These are phyloP conservation scores for Eulemur coronatus DNA, from an alignment of 2,797 vertebrate species.

Conservation along the genomic window DNA sequence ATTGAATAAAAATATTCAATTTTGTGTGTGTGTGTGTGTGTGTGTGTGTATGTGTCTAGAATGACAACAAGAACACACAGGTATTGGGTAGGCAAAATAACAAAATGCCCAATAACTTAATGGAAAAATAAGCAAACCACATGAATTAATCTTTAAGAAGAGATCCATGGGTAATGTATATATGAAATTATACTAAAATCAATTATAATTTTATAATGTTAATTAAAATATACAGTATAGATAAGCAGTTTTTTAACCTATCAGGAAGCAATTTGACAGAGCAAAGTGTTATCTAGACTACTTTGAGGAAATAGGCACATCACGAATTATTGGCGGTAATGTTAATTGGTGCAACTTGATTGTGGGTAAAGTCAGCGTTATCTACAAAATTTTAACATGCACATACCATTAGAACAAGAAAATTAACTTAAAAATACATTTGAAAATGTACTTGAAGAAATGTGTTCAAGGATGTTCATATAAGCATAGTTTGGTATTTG, in stretches of 20 bases:
- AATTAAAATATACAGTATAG: not conserved
- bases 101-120: not conserved
- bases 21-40: rapidly evolving
- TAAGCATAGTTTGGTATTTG: not conserved
- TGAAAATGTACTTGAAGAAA: not conserved
- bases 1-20: not conserved
- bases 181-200: not conserved
- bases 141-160: not conserved
- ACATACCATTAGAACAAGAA: not conserved
- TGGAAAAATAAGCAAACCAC: not conserved
- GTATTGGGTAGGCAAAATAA: not conserved
- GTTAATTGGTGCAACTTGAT: not conserved
- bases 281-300: not conserved
- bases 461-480: not conserved
- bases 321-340: not conserved
- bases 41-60: not conserved
- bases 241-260: not conserved
- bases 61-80: not conserved
- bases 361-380: not conserved
- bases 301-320: not conserved
- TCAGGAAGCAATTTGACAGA: not conserved
- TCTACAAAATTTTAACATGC: not conserved
- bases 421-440: not conserved
- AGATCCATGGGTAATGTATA: not conserved
- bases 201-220: not conserved